These are phyloP conservation scores for Oedothorax gibbosus DNA, from an alignment of 1,140 invertebrate species.

Conservation along the genomic window DNA sequence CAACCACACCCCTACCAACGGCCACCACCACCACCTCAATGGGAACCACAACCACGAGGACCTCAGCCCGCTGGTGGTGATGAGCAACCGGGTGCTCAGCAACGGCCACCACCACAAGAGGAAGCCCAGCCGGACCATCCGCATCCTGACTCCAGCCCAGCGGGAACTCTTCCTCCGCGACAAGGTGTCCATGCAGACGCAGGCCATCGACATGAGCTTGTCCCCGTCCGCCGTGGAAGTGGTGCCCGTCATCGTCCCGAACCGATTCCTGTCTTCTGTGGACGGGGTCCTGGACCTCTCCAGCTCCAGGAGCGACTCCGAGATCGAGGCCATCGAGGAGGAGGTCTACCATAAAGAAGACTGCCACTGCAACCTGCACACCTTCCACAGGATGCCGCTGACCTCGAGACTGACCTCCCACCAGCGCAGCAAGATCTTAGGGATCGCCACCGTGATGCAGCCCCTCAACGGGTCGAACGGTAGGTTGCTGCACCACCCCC, in stretches of 20 bases:
- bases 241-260: constrained; percentile 33
- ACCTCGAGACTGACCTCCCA: constrained; percentile 32
- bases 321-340: constrained; percentile 78
- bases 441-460: constrained; percentile 8
- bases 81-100: constrained; percentile 24
- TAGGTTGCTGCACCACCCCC: not conserved
- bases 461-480: constrained; percentile 18
- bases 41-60: not conserved
- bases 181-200: constrained; percentile 63
- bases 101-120: constrained; percentile 43
- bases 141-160: constrained; percentile 63
- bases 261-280: constrained; percentile 29
- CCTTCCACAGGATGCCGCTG: constrained; percentile 11
- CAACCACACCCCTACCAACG: constrained; percentile 3
- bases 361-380: constrained; percentile 11
- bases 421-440: constrained; percentile 34
- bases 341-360: not conserved
- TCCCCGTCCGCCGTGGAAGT: constrained; percentile 52
- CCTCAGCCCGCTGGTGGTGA: not conserved
- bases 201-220: constrained; percentile 64
- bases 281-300: constrained; percentile 64
- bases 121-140: constrained; percentile 63
- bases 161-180: constrained; percentile 61
- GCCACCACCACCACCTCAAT: constrained; percentile 76
- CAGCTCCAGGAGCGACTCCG: constrained; percentile 76